Percentiles rank a stretch among this genome's conserved stretches.
phyloP scores from a whole-genome alignment of 2,797 vertebrate genomes.

The Choloepus didactylus region DNA sequence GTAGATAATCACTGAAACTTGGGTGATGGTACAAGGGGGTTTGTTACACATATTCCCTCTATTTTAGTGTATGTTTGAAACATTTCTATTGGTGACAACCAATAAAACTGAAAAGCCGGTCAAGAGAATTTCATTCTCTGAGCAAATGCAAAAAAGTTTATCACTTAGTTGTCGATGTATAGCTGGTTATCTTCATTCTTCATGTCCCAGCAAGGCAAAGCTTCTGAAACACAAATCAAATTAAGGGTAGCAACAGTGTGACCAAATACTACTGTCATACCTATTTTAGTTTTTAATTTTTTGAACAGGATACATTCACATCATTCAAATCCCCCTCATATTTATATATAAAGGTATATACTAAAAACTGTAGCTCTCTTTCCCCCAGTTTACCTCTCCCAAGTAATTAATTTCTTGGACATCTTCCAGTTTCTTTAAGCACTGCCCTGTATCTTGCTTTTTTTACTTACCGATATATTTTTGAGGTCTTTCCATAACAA shows the following conservation, averaged over 20 bases:
- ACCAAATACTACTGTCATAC: background rate
- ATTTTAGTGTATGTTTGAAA: background rate
- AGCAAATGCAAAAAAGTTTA: constrained; percentile 24
- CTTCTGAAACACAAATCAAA: background rate
- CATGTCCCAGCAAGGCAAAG: background rate
- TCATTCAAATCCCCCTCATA: constrained; percentile 28
- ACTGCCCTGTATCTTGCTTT: background rate
- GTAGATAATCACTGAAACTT: background rate
- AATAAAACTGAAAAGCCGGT: constrained; percentile 16
- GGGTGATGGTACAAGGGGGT: background rate
- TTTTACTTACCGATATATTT: constrained; percentile 30
- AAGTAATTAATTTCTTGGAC: background rate
- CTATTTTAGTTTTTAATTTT: constrained; percentile 27
- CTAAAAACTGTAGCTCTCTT: background rate
- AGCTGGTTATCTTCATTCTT: background rate
- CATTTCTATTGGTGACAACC: constrained; percentile 10
- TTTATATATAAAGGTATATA: background rate
- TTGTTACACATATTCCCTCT: background rate
- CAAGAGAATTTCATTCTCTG: constrained; percentile 54
- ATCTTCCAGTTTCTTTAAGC: constrained; percentile 54
- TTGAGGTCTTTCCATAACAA: background rate
- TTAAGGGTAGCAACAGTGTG: background rate
- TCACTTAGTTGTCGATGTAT: background rate
- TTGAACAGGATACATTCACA: constrained; percentile 22
- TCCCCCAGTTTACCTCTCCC: background rate